Percentiles rank a stretch among this genome's conserved stretches.
Conservation (phyloP, 2,113 vertebrate species). For the Lamprologus lemairii region DNA sequence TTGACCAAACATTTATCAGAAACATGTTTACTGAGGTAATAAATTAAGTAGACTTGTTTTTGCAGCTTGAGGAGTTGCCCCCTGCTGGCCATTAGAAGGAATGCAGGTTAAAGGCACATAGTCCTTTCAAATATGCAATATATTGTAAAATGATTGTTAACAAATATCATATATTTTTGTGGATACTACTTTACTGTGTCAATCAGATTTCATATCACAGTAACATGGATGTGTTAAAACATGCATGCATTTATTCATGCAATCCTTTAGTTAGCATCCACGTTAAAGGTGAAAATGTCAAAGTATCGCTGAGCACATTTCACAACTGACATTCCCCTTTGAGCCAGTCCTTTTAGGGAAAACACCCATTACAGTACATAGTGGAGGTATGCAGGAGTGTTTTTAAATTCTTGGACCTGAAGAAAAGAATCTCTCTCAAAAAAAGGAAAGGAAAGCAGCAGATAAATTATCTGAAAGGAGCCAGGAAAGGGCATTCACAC, state of each 20-base stretch:
- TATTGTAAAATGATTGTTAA: background rate
- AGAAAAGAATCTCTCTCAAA: background rate
- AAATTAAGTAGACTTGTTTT: background rate
- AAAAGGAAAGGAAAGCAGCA: background rate
- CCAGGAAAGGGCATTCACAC: background rate
- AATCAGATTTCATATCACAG: background rate
- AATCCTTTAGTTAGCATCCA: background rate
- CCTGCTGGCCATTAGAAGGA: background rate
- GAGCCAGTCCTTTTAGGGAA: constrained; percentile 48
- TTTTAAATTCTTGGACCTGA: constrained; percentile 8
- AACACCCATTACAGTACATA: background rate
- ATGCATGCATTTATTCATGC: background rate
- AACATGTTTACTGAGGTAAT: background rate
- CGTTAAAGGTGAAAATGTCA: background rate
- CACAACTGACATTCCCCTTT: background rate
- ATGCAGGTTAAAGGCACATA: background rate
- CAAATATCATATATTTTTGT: background rate
- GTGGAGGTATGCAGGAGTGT: constrained; percentile 1
- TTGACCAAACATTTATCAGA: background rate
- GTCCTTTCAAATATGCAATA: background rate
- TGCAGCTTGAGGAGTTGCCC: background rate
- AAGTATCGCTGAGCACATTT: background rate
- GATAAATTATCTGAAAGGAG: constrained; percentile 16
- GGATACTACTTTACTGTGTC: fast-evolving
- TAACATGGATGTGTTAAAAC: background rate